Evolutionary conservation across 1,140 invertebrate species (phyloP).

Genomic region (Microplitis mediator): DNA sequence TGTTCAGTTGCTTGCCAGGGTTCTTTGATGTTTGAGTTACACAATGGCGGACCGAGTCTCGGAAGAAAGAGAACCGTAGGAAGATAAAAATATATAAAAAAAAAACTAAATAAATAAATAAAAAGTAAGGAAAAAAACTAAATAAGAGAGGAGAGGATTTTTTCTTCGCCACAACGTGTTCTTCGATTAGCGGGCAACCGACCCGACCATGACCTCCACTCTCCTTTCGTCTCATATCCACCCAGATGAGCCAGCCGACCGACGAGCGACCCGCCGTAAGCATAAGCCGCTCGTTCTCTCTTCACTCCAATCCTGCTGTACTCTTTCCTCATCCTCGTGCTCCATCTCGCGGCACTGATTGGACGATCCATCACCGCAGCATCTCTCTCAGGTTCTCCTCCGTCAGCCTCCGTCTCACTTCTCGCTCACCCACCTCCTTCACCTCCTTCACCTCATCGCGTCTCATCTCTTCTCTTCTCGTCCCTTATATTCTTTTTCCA

Average conservation of each 20-base stretch:
- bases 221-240: constrained; percentile 34
- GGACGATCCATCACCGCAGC: constrained; percentile 63
- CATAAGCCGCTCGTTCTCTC: constrained; percentile 13
- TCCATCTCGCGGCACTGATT: constrained; percentile 65
- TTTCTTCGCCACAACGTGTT: constrained; percentile 47
- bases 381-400: constrained; percentile 36
- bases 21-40: constrained; percentile 23
- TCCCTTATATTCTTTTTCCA: too few species aligned
- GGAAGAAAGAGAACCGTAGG: not conserved
- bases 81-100: not conserved
- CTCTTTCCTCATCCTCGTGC: constrained; percentile 44
- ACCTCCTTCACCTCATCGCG: not conserved
- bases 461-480: not conserved
- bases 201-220: constrained; percentile 61
- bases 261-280: not conserved
- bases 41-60: constrained; percentile 16
- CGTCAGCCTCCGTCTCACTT: not conserved
- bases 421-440: not conserved
- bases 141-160: constrained; percentile 15
- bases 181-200: constrained; percentile 61
- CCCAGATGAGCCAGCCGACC: too few species aligned
- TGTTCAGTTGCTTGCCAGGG: not conserved
- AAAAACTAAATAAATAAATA: not conserved
- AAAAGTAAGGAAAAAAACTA: not conserved
- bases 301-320: not conserved